Conservation (phyloP, 1,140 invertebrate genomes). For the Asbolus verrucosus region DNA sequence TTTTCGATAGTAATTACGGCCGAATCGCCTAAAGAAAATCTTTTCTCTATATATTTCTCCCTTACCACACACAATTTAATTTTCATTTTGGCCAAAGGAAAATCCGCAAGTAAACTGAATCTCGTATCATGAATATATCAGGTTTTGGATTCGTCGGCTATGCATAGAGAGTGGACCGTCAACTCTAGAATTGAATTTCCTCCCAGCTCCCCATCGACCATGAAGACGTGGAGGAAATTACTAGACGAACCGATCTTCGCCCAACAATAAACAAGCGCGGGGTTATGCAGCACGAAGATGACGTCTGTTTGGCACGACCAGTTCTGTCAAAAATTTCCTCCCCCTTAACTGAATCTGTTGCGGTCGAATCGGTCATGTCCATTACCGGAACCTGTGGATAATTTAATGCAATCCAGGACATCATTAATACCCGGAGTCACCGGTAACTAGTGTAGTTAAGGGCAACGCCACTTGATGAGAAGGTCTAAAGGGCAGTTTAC, state of each 20-base stretch:
- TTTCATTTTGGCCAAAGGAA: not conserved
- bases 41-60: too few relatives aligned
- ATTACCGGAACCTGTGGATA: constrained; percentile 42
- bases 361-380: constrained; percentile 40
- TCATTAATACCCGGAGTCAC: constrained; percentile 37
- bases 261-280: too few relatives aligned
- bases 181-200: constrained; percentile 36
- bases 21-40: not conserved
- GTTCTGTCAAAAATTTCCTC: not conserved
- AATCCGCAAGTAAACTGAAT: constrained; percentile 31
- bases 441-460: constrained; percentile 9
- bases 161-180: constrained; percentile 39
- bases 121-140: constrained; percentile 41
- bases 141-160: constrained; percentile 9
- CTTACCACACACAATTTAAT: not conserved
- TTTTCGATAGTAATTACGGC: constrained; percentile 16
- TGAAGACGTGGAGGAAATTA: not conserved
- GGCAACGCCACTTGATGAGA: constrained; percentile 17
- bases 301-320: not conserved
- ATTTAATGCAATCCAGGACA: constrained; percentile 41
- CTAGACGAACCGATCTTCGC: too few relatives aligned
- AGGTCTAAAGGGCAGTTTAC: constrained; percentile 10
- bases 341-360: constrained; percentile 34
- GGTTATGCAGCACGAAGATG: too few relatives aligned
- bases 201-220: too few relatives aligned